Percentiles rank a stretch among this genome's conserved stretches.
Conservation (phyloP, 2,797 vertebrate species). For the Rhabdomys pumilio region DNA sequence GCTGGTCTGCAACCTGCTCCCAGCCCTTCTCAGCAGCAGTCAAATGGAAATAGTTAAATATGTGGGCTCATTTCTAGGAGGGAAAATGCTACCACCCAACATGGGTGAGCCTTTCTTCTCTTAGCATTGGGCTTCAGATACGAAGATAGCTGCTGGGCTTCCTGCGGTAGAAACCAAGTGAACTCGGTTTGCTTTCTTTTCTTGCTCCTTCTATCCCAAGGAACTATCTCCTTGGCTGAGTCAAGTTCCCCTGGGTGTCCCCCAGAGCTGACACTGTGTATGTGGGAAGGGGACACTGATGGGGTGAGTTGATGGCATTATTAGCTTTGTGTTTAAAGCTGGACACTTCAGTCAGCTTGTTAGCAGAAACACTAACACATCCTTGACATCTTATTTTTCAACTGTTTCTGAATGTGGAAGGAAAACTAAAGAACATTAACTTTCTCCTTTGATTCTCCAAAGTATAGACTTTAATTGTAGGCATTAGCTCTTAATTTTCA, state of each 20-base stretch:
- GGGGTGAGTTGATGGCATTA: accelerated
- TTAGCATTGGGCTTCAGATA: accelerated
- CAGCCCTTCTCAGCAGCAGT: not conserved
- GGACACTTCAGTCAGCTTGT: not conserved
- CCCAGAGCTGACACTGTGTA: not conserved
- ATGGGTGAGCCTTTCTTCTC: not conserved
- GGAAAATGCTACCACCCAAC: no score
- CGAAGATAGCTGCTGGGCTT: not conserved
- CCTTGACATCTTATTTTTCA: not conserved
- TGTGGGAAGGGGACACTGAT: accelerated
- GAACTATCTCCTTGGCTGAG: not conserved
- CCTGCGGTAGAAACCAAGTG: not conserved
- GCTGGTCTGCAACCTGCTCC: not conserved
- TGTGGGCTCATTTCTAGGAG: accelerated
- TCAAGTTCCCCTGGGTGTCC: not conserved
- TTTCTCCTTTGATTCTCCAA: not conserved
- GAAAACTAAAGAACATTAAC: not conserved
- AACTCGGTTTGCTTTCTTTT: not conserved
- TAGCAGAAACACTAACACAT: not conserved
- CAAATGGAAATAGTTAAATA: not conserved
- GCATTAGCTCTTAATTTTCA: not conserved
- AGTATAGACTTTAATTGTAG: not conserved
- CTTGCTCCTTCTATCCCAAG: not conserved
- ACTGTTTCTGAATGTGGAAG: not conserved
- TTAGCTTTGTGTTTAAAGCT: not conserved